Evolutionary conservation across 2,888 invertebrate genomes (phyloP).

Genomic region (Tenthredo distinguenda): DNA sequence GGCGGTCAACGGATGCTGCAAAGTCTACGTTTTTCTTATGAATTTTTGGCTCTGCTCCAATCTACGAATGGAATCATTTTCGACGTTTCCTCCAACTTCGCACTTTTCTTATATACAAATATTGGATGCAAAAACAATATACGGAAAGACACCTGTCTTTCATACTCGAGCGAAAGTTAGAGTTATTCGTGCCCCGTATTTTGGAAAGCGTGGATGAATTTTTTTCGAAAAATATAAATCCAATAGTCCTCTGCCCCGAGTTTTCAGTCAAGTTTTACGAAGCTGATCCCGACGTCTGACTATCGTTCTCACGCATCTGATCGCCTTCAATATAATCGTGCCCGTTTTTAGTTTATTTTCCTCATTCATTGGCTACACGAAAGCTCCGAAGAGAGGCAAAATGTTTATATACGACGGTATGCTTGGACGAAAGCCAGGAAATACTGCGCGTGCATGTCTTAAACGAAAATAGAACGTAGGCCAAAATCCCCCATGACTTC

Average conservation of each 20-base stretch:
- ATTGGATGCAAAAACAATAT: not conserved
- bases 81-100: slow-evolving; percentile 34
- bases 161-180: not conserved
- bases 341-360: slow-evolving; percentile 39
- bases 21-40: slow-evolving; percentile 20
- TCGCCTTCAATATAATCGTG: not conserved
- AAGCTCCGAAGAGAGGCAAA: slow-evolving; percentile 68
- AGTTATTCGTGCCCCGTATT: not conserved
- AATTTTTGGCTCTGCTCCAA: slow-evolving; percentile 30
- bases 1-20: slow-evolving; percentile 22
- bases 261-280: not conserved
- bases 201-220: not conserved
- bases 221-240: not conserved
- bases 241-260: no score
- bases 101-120: not conserved
- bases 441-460: slow-evolving; percentile 76
- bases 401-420: slow-evolving; percentile 71
- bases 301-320: not conserved
- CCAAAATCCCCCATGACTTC: slow-evolving; percentile 76
- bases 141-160: not conserved
- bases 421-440: slow-evolving; percentile 73
- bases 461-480: slow-evolving; percentile 73
- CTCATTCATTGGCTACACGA: slow-evolving; percentile 63
- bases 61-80: slow-evolving; percentile 44
- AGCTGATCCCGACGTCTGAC: slow-evolving; percentile 8